These are phyloP conservation scores for Epizoanthus rinbou DNA, from an alignment of 92 coral and sea anemone species.

Conservation along the genomic window DNA sequence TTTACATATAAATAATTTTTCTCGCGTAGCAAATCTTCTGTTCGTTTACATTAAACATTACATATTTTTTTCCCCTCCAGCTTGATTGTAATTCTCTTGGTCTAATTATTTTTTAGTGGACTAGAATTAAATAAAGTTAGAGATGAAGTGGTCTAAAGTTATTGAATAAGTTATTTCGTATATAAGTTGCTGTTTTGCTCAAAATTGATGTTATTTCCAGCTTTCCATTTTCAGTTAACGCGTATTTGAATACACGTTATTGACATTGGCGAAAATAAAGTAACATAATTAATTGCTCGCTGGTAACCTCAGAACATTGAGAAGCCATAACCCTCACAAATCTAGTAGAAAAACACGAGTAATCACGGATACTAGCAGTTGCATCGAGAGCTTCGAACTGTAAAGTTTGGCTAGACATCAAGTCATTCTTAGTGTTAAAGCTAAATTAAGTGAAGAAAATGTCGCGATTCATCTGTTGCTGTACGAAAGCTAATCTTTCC, in stretches of 20 bases:
- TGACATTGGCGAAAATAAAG: conserved; percentile 4
- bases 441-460: too few relatives aligned
- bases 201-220: not conserved
- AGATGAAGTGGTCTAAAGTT: not conserved
- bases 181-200: not conserved
- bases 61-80: not conserved
- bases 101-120: not conserved
- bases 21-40: conserved; percentile 36
- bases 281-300: conserved; percentile 1
- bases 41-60: conserved; percentile 27
- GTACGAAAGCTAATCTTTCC: too few relatives aligned
- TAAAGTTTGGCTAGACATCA: too few relatives aligned
- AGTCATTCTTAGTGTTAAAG: too few relatives aligned
- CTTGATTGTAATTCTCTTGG: conserved; percentile 5
- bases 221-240: not conserved
- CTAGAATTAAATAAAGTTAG: conserved; percentile 6
- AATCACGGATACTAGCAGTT: too few relatives aligned
- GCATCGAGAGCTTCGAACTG: too few relatives aligned
- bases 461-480: too few relatives aligned
- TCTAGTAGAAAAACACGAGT: not conserved
- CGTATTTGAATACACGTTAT: not conserved
- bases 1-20: not conserved
- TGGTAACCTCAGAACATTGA: not conserved
- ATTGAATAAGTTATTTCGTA: not conserved
- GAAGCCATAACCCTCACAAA: not conserved